Evolutionary conservation across 2,113 vertebrate genomes (phyloP).

Genomic region (Hippolais icterina): DNA sequence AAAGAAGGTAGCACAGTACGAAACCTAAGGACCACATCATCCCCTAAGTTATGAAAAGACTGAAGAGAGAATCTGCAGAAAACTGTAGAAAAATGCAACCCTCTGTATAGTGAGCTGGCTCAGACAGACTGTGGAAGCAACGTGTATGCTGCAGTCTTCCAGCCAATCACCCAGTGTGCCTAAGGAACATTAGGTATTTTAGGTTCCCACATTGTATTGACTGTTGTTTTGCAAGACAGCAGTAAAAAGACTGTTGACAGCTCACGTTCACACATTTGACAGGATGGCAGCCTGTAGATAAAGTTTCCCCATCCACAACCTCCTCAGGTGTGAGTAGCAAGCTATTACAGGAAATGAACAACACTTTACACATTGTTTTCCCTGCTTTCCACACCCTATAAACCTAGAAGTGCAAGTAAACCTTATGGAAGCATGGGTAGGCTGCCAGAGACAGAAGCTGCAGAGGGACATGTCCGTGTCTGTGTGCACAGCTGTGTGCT

Average conservation of each 20-base stretch:
- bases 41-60: neutral
- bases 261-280: neutral
- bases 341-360: neutral
- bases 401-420: neutral
- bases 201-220: neutral
- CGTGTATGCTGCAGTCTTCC: neutral
- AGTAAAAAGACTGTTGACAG: neutral
- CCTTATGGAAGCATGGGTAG: neutral
- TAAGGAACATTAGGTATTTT: neutral
- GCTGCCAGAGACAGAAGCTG: neutral
- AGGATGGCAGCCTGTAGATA: neutral
- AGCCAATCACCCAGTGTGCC: neutral
- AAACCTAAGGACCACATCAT: neutral
- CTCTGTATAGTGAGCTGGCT: neutral
- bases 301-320: neutral
- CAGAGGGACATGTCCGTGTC: accelerated
- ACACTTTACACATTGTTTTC: neutral
- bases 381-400: neutral
- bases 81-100: neutral
- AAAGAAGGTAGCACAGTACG: neutral
- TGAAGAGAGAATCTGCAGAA: neutral
- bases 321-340: neutral
- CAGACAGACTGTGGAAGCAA: neutral
- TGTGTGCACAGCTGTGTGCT: too few species aligned
- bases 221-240: neutral